Conservation (phyloP, 2,888 invertebrate species). For the Omphaloscelis lunosa region DNA sequence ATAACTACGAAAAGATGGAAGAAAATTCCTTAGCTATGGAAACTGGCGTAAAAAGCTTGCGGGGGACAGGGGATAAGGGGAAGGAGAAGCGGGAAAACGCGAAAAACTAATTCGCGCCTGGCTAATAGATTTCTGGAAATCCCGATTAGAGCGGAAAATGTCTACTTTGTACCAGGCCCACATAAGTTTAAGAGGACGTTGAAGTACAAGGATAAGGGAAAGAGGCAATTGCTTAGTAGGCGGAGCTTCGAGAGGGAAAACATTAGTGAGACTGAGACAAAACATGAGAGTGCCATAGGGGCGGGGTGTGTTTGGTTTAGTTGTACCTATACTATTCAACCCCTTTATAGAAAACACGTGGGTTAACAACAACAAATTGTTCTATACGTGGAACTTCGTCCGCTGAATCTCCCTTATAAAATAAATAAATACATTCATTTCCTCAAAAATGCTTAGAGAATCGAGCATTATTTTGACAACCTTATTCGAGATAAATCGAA, state of each 20-base stretch:
- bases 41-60: constrained; percentile 33
- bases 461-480: too few species aligned
- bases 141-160: constrained; percentile 91
- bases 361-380: background rate
- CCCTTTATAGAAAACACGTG: constrained; percentile 10
- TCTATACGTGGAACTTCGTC: background rate
- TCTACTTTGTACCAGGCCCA: constrained; percentile 86
- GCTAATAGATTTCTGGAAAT: constrained; percentile 85
- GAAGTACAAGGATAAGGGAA: constrained; percentile 70
- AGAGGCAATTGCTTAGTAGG: constrained; percentile 73
- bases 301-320: background rate
- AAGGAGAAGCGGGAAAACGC: constrained; percentile 79
- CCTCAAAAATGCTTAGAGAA: too few species aligned
- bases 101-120: constrained; percentile 83
- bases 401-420: background rate
- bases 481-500: too few species aligned
- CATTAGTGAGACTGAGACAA: constrained; percentile 18
- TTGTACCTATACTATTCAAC: background rate
- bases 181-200: constrained; percentile 68
- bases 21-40: constrained; percentile 60
- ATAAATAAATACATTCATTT: too few species aligned
- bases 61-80: constrained; percentile 45
- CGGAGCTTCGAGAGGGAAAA: constrained; percentile 69
- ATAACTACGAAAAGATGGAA: constrained; percentile 28
- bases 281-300: background rate